A percentile compares a stretch with the other conserved stretches of the same genome.
Evolutionary conservation across 2,797 vertebrate genomes (phyloP).

Genomic region (Miichthys miiuy): DNA sequence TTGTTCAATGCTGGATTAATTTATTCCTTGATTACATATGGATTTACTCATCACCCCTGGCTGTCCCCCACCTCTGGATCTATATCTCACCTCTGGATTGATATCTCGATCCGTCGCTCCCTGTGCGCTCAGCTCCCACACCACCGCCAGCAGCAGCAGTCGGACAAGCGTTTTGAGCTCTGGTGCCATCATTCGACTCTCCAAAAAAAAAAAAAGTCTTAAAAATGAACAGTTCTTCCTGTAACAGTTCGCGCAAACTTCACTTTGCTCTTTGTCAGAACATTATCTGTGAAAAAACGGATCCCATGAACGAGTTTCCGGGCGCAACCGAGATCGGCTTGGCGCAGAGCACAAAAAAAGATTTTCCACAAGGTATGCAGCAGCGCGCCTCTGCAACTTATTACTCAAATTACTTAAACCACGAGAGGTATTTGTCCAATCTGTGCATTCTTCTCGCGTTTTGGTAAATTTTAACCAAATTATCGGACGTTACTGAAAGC

Average conservation of each 20-base stretch:
- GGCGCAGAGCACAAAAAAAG: neutral
- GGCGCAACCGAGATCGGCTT: neutral
- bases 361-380: neutral
- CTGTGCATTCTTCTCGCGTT: slow-evolving; percentile 58
- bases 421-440: slow-evolving; percentile 26
- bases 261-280: slow-evolving; percentile 70
- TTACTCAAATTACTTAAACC: slow-evolving; percentile 25
- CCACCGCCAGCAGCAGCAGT: slow-evolving; percentile 78
- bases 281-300: slow-evolving; percentile 65
- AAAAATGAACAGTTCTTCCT: slow-evolving; percentile 27
- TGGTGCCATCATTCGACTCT: slow-evolving; percentile 74
- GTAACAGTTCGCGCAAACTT: slow-evolving; percentile 25
- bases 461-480: slow-evolving; percentile 3
- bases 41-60: rapidly evolving
- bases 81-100: slow-evolving; percentile 83
- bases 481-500: slow-evolving; percentile 32
- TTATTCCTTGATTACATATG: neutral
- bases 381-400: slow-evolving; percentile 14
- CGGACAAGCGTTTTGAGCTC: slow-evolving; percentile 63
- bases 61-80: neutral
- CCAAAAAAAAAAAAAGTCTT: neutral
- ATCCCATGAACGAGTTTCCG: slow-evolving; percentile 21
- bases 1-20: neutral
- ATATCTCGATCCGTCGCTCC: slow-evolving; percentile 70
- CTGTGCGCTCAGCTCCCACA: slow-evolving; percentile 75